These are phyloP conservation scores for Simalia tracyae DNA, from an alignment of 2,797 vertebrate species.

Conservation along the genomic window DNA sequence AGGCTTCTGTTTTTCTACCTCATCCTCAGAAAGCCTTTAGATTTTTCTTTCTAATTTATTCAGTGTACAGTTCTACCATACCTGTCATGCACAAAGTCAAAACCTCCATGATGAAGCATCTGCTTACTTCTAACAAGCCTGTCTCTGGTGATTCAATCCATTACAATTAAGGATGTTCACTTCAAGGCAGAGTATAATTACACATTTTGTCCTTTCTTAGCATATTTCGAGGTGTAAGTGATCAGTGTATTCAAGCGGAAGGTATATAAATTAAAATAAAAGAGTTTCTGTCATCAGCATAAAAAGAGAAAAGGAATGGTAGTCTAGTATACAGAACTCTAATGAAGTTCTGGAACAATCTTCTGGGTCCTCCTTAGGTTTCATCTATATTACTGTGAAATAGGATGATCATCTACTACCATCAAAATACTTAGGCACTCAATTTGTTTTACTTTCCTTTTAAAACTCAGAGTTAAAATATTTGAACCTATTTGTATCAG, in stretches of 20 bases:
- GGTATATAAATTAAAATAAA: slow-evolving; percentile 33
- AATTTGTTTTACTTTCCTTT: slow-evolving; percentile 44
- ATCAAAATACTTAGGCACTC: slow-evolving; percentile 43
- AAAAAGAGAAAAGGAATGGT: slow-evolving; percentile 37
- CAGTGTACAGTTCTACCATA: neutral
- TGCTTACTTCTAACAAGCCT: slow-evolving; percentile 11
- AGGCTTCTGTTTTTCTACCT: neutral
- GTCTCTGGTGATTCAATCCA: slow-evolving; percentile 14
- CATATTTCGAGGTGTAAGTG: slow-evolving; percentile 41
- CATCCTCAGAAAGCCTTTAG: neutral
- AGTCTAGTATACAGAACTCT: slow-evolving; percentile 30
- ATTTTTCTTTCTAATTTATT: neutral
- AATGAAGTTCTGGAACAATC: slow-evolving; percentile 51
- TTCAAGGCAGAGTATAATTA: slow-evolving; percentile 34
- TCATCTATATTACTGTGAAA: slow-evolving; percentile 54
- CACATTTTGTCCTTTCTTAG: slow-evolving; percentile 12
- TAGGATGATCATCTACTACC: slow-evolving; percentile 46
- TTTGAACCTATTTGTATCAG: slow-evolving; percentile 55
- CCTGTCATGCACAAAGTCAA: neutral
- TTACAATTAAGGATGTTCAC: slow-evolving; percentile 42
- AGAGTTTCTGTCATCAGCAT: slow-evolving; percentile 27
- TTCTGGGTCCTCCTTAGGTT: slow-evolving; percentile 37
- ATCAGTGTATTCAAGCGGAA: slow-evolving; percentile 2
- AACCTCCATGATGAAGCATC: slow-evolving; percentile 4
- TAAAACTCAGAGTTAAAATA: slow-evolving; percentile 38